Evolutionary conservation across 2,113 vertebrate species (phyloP).

Genomic region (Urocitellus parryii): DNA sequence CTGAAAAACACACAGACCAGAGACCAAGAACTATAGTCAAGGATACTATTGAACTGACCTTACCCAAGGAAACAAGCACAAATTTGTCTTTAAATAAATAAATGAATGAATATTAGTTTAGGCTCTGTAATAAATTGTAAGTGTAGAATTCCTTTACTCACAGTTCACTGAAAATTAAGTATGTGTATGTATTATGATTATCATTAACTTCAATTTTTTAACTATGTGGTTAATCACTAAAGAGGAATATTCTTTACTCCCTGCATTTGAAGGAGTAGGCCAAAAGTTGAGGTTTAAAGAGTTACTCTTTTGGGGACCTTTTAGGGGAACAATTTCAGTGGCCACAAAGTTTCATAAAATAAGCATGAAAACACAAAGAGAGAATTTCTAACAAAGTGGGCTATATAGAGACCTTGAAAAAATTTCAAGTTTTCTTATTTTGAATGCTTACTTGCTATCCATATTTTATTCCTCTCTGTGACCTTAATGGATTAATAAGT

Average conservation of each 20-base stretch:
- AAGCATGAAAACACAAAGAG: neutral
- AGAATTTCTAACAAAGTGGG: neutral
- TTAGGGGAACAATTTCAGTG: neutral
- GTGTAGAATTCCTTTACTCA: neutral
- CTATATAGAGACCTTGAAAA: neutral
- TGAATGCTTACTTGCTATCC: conserved; percentile 30
- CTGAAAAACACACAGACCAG: neutral
- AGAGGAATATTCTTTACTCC: neutral
- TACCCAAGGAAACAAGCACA: neutral
- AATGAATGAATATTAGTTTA: neutral
- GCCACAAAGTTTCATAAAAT: neutral
- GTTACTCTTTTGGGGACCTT: neutral
- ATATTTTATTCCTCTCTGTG: neutral
- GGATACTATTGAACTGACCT: neutral
- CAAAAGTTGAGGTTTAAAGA: conserved; percentile 36
- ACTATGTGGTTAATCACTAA: neutral
- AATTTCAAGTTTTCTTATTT: conserved; percentile 45
- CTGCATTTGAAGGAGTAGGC: neutral
- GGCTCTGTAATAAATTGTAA: neutral
- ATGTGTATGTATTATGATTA: neutral
- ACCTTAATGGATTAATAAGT: conserved; percentile 36
- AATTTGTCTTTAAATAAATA: neutral
- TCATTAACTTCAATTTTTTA: conserved; percentile 30
- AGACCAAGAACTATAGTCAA: neutral
- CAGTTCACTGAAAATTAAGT: neutral